These are phyloP conservation scores for Peromyscus polionotus DNA, from an alignment of 2,113 vertebrate genomes.

Conservation along the genomic window DNA sequence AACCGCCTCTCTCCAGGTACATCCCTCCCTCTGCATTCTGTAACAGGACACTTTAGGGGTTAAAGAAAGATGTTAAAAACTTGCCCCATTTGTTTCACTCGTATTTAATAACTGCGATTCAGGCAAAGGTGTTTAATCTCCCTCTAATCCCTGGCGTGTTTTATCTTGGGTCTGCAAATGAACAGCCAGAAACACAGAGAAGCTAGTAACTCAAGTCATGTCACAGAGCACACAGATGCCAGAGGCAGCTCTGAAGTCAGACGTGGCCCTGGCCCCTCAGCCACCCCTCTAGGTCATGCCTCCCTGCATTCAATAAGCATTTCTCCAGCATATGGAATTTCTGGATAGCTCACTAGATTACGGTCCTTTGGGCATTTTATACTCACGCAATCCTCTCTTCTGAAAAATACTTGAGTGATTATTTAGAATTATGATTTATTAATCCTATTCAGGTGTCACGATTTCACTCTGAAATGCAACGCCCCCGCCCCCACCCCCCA, in stretches of 20 bases:
- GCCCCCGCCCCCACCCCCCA: background rate
- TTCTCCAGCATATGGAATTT: background rate
- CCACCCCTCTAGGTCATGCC: rapidly evolving
- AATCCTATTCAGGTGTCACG: background rate
- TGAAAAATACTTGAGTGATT: background rate
- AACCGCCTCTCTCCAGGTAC: background rate
- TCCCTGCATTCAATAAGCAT: background rate
- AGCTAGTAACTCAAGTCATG: background rate
- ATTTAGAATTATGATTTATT: slow-evolving; percentile 32
- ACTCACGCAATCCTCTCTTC: background rate
- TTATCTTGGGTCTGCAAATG: background rate
- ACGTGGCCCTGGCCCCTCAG: background rate
- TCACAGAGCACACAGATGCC: background rate
- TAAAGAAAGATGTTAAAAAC: background rate
- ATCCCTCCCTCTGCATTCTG: background rate
- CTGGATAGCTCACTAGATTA: background rate
- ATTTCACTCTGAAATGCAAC: background rate
- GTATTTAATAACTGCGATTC: background rate
- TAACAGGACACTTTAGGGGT: background rate
- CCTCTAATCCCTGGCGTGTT: background rate
- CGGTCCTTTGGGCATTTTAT: slow-evolving; percentile 49
- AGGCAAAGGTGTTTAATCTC: background rate
- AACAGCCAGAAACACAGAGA: background rate
- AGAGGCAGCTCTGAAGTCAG: background rate
- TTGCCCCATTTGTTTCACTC: background rate